These are phyloP conservation scores for Martes flavigula DNA, from an alignment of 2,797 vertebrate genomes.

Conservation along the genomic window DNA sequence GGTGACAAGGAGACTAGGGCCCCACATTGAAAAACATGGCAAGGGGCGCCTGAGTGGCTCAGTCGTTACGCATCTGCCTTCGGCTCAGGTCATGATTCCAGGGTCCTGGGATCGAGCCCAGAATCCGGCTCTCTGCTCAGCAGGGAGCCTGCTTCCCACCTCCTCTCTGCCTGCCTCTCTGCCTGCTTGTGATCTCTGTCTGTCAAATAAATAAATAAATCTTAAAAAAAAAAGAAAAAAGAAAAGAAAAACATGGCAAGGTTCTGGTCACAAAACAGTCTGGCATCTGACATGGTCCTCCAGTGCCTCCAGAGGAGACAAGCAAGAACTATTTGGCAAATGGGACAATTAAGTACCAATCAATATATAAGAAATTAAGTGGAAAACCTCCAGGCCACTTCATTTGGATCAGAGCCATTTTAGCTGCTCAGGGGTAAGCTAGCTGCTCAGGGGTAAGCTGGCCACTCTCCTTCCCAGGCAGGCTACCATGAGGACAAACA, in stretches of 20 bases:
- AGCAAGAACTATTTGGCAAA: slow-evolving; percentile 25
- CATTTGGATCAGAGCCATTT: background rate
- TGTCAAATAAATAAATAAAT: too few relatives aligned
- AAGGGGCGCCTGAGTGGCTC: background rate
- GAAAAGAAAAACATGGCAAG: background rate
- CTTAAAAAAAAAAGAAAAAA: too few relatives aligned
- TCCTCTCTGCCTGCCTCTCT: too few relatives aligned
- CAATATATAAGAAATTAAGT: background rate
- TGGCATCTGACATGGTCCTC: background rate
- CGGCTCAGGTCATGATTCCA: too few relatives aligned
- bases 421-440: background rate
- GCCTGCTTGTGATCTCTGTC: too few relatives aligned
- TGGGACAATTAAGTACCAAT: background rate
- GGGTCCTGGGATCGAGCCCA: too few relatives aligned
- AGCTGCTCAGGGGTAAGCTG: background rate
- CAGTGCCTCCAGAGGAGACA: background rate
- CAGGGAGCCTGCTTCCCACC: too few relatives aligned
- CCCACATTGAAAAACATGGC: background rate
- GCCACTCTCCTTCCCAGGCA: background rate
- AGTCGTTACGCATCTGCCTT: too few relatives aligned
- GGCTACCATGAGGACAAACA: background rate
- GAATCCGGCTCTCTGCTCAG: too few relatives aligned
- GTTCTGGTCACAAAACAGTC: slow-evolving; percentile 4
- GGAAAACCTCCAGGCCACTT: background rate
- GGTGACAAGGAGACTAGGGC: background rate